Base-by-base conservation (phyloP, 1,140 invertebrate genomes). In the Cepaea nemoralis region DNA sequence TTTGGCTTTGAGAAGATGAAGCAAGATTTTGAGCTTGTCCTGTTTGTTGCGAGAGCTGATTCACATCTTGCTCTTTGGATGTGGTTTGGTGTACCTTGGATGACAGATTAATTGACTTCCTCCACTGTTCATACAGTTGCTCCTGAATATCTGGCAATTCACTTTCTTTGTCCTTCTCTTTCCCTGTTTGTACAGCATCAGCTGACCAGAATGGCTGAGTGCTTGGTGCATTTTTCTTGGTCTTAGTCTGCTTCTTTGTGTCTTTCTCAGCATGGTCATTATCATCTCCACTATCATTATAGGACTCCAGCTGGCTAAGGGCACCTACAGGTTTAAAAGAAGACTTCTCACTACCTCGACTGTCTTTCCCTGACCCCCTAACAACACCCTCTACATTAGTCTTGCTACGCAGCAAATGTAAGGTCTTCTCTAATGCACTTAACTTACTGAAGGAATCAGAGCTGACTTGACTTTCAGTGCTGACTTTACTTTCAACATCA, bases 231-330 rank as follows among this genome's bases (percentile, higher is more conserved):
- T 16, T 22, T 31, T 35, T 0, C 39, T 45, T 27, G 10, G 16
- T 2, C 42, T 37, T 16, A 42, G 66, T 33, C 35, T 71, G 55
- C n/a, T n/a, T n/a, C n/a, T n/a, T n/a, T 27, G 59, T 75, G 39
- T 89, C 87, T 87, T 91, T 89, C 22, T 89, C 83, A 82, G 88
- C 88, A 27, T 77, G 85, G 45, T 90, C 89, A 83, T 90, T 89
- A 85, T 90, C 89, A 45, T 90, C 90, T 59, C 87, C 85, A 82
- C 88, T 86, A 50, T 74, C 78, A 35, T 50, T 73, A 42, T 80
- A 81, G 22, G 81, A 81, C 31, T 78, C 31, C 22, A 82, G n/a
- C 27, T 71, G 75, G 39, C 67, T 27, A n/a, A 84, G 66, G n/a
- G 66, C 66, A 55, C 42, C 81, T 55, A 74, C 50, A 12, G 42